Evolutionary conservation across 2,797 vertebrate genomes (phyloP).

Genomic region (Phoebastria nigripes): DNA sequence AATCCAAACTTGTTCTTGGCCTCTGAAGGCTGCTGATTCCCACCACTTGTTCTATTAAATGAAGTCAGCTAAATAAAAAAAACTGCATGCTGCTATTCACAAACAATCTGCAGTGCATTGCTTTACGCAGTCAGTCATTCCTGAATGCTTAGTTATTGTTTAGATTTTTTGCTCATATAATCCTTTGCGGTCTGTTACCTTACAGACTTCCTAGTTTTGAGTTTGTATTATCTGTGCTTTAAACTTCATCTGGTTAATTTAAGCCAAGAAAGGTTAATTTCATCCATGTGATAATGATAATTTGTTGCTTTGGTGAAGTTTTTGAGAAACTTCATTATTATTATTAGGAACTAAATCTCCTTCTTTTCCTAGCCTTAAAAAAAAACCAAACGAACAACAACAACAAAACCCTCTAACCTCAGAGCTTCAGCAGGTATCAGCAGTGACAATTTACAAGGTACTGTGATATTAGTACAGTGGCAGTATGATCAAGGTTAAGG

Average conservation of each 20-base stretch:
- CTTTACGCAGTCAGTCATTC: not conserved
- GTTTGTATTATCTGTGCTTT: not conserved
- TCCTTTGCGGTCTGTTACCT: not conserved
- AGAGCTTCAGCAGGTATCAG: not conserved
- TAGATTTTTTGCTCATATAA: not conserved
- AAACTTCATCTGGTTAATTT: not conserved
- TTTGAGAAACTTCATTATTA: not conserved
- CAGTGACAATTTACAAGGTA: not conserved
- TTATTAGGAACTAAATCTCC: not conserved
- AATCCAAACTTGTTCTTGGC: not conserved
- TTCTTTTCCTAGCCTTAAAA: not conserved
- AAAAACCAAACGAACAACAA: not conserved
- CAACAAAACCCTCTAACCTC: rapidly evolving
- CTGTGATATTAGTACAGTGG: not conserved
- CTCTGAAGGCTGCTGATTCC: not conserved
- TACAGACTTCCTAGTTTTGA: not conserved
- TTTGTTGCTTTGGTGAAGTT: not conserved
- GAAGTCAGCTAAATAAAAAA: not conserved
- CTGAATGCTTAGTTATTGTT: not conserved
- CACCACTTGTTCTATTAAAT: not conserved
- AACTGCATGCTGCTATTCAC: not conserved
- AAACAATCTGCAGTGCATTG: not conserved
- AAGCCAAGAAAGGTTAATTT: not conserved
- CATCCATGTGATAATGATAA: not conserved
- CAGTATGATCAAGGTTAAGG: not conserved